phyloP scores from a whole-genome alignment of 1,140 invertebrate genomes.

The Pantala flavescens region DNA sequence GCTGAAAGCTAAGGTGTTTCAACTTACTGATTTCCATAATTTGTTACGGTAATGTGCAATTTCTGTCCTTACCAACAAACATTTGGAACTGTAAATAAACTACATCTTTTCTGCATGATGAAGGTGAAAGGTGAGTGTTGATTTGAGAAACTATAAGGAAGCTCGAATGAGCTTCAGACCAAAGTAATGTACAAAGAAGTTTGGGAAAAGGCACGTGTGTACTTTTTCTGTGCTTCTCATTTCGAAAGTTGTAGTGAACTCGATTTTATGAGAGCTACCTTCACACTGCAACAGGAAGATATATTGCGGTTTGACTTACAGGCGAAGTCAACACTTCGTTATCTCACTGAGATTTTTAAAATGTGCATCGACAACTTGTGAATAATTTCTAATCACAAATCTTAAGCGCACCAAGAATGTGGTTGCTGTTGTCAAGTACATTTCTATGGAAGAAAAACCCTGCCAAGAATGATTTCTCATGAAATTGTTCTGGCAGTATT shows the following conservation, averaged over 20 bases:
- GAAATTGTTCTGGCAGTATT: not conserved
- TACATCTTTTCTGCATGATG: no score
- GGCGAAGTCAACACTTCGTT: not conserved
- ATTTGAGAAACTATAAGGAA: not conserved
- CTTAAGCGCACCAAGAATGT: not conserved
- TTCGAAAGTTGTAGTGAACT: not conserved
- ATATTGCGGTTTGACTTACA: not conserved
- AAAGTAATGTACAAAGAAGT: conserved; percentile 7
- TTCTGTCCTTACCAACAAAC: no score
- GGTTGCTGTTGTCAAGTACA: not conserved
- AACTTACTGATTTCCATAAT: no score
- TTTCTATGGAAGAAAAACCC: not conserved
- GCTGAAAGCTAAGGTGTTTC: no score
- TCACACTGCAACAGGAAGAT: not conserved
- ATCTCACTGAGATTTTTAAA: not conserved
- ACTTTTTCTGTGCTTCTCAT: not conserved
- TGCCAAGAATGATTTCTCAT: not conserved
- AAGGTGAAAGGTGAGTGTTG: not conserved
- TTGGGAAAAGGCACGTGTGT: not conserved
- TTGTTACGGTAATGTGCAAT: no score
- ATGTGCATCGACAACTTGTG: not conserved
- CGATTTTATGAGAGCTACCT: not conserved
- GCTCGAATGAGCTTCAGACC: not conserved
- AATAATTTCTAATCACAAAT: not conserved
- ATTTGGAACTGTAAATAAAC: no score